Conservation (phyloP, 2,888 invertebrate genomes). For the Ephialtes manifestator region DNA sequence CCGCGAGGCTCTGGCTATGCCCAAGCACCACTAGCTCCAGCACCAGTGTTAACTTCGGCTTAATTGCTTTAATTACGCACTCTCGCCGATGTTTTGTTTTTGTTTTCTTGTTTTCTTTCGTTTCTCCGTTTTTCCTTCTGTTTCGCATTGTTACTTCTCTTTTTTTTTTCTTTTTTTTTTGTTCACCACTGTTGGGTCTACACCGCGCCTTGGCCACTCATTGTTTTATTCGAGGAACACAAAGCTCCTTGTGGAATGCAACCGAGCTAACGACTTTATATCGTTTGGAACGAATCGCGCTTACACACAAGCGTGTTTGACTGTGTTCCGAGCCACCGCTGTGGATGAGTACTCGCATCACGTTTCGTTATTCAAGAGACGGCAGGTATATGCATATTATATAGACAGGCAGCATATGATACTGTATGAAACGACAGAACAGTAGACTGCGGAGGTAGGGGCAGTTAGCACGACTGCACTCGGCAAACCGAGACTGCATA, state of each 20-base stretch:
- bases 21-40: conserved; percentile 46
- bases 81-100: conserved; percentile 66
- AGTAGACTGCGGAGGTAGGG: background rate
- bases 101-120: conserved; percentile 50
- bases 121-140: conserved; percentile 64
- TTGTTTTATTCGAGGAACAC: conserved; percentile 66
- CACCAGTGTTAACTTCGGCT: conserved; percentile 75
- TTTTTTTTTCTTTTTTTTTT: conserved; percentile 63
- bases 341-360: conserved; percentile 67
- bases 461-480: conserved; percentile 21
- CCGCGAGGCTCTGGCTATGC: conserved; percentile 46
- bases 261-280: conserved; percentile 65
- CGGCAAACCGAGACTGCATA: conserved; percentile 38
- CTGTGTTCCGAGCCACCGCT: background rate
- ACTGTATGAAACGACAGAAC: conserved; percentile 16
- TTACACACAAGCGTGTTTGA: conserved; percentile 17
- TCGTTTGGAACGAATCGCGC: conserved; percentile 48
- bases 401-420: conserved; percentile 18
- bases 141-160: conserved; percentile 56
- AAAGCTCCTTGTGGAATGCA: conserved; percentile 62
- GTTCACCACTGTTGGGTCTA: conserved; percentile 48
- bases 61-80: conserved; percentile 78
- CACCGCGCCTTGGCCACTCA: conserved; percentile 52
- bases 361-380: conserved; percentile 64
- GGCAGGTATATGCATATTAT: conserved; percentile 20